Evolutionary conservation across 2,888 invertebrate genomes (phyloP), one percentile per base, ranked within the genome.

Genomic region (Actias luna): DNA sequence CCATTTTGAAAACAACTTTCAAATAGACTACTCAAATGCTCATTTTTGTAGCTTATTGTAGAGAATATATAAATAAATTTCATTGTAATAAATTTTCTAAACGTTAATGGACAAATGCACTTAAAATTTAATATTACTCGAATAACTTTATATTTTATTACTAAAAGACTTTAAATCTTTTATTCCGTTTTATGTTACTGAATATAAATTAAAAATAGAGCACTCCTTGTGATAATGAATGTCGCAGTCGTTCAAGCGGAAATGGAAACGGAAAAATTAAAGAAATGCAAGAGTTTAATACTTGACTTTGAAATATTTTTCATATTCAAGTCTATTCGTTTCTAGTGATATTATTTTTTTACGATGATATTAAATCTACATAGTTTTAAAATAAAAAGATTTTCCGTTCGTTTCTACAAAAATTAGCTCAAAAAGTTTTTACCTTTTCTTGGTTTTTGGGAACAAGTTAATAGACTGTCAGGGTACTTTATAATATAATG

Each of bases 261-360:
- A 25, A 50, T 22, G 25, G 12, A 50, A 50, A 50, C 1, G 14
- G 22, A 8, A 50, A 50, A 25, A 25, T 50, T 50, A 50, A 50
- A 25, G 46, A 22, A 50, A 29, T 33, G 18, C 22, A 12, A n/a
- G 18, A 57, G 0, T 29, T 33, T 18, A 12, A 57, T 33, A 57
- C 18, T 57, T 57, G 5, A 57, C 29, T 57, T 57, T 33, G n/a
- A 31, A 33, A 31, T 18, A 57, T 57, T 29, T 57, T 57, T 31
- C n/a, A 57, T 31, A 29, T 31, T 16, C 18, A 12, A 10, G 31
- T 2, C 2, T 50, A 42, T 8, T 14, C 5, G 36, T 5, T 39
- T 39, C 36, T 39, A 39, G 1, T 5, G 12, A 39, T 14, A 39
- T 39, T 16, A 39, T 3, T 39, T 39, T 39, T 39, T 5, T 39